Base-by-base conservation (phyloP, 1,140 invertebrate species). In the Lepeophtheirus salmonis region DNA sequence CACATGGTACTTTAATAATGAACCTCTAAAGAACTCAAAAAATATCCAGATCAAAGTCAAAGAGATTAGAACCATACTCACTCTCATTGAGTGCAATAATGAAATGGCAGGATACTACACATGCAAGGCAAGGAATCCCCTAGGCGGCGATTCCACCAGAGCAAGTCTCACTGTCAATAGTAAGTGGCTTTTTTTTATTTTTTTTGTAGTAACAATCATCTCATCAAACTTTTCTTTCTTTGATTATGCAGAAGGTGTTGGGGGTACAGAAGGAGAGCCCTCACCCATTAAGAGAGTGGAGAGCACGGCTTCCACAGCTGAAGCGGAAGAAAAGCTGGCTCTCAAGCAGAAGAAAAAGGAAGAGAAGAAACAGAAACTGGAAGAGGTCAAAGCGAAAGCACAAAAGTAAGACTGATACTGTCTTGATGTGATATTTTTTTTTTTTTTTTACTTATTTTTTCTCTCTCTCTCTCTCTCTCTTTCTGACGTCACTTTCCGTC, bases 1-100 rank as follows among this genome's bases (percentile, higher is more conserved):
- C 63, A 80, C 83, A 65, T 96, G 89, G 89, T 90, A 85, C 71
- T 83, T 83, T 69, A 81, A 90, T 68, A 84, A 85, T 66, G 62
- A 55, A 17, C 24, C 3, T n/a, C 25, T 4, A 25, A 57, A 64
- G 60, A 53, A 52, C 20, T 50, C 13, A 25, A 30, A 21, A 20
- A 63, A 25, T 50, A 56, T 63, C 17, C 50, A 61, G 22, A 61
- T 53, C 22, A 23, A 50, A 17, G 48, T 61, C 1, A 56, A 61
- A n/a, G 51, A 61, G 18, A 22, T 18, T 17, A 52, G n/a, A 2
- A 61, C 59, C 2, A 16, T 16, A 16, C 18, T 61, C 13, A 61
- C 49, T 18, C n/a, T 61, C 14, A n/a, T 61, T 4, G 25, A 61
- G 12, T 53, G 50, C n/a, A 53, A 13, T 2, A 24, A 14, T 22